These are phyloP conservation scores for Pristionchus fissidentatus DNA, from an alignment of 2,888 invertebrate genomes.

Conservation along the genomic window DNA sequence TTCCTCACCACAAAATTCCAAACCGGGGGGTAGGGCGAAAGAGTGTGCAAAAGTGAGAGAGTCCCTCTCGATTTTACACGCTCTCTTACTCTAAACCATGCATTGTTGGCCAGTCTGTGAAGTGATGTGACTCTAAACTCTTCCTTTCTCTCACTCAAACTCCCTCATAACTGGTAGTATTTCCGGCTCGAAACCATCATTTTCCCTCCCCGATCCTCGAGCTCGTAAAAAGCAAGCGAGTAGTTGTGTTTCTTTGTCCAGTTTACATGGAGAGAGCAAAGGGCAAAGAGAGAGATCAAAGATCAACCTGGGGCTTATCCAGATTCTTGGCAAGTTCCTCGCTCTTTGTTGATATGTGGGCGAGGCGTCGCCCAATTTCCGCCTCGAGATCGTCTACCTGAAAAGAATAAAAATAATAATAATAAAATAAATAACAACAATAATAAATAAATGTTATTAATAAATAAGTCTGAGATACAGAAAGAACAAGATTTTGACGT, in stretches of 20 bases:
- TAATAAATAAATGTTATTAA: too few species aligned
- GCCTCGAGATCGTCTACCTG: slow-evolving; percentile 18
- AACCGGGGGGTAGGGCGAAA: too few species aligned
- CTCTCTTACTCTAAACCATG: too few species aligned
- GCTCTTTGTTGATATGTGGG: slow-evolving; percentile 17
- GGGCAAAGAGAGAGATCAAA: background rate
- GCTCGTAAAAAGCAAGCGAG: slow-evolving; percentile 19
- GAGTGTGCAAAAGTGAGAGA: too few species aligned
- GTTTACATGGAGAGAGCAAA: background rate
- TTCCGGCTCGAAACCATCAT: slow-evolving; percentile 34
- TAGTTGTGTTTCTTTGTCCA: slow-evolving; percentile 40
- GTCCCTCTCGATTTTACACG: too few species aligned
- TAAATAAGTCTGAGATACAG: background rate
- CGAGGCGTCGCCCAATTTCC: slow-evolving; percentile 29
- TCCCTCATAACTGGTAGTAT: slow-evolving; percentile 24
- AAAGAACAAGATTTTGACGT: too few species aligned
- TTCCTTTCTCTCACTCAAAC: background rate
- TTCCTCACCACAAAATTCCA: too few species aligned
- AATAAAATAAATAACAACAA: too few species aligned
- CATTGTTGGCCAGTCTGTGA: too few species aligned
- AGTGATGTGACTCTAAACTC: background rate
- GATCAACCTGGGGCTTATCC: slow-evolving; percentile 29
- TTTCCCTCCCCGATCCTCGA: slow-evolving; percentile 33
- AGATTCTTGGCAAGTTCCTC: slow-evolving; percentile 15
- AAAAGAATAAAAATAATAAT: background rate